Base-by-base conservation (phyloP, 2,113 vertebrate species). In the Microcebus ravelobensis region DNA sequence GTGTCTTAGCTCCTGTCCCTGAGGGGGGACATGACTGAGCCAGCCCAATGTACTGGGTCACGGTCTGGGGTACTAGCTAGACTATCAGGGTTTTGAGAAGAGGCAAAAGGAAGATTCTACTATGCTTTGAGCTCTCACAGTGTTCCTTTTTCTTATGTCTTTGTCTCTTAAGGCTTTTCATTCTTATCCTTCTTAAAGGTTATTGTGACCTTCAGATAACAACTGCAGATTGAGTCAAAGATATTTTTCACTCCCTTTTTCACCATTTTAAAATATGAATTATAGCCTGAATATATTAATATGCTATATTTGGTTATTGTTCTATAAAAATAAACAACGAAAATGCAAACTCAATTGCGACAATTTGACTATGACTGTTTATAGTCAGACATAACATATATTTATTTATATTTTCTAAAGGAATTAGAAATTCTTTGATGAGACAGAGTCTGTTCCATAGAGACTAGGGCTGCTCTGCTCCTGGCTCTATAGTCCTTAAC, bases 301-400 rank as follows among this genome's bases (percentile, higher is more conserved):
- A 61, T 36, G 86, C 23, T 92, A 21, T 48, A 7, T 61, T 27
- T 45, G 63, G 52, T 61, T 63, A 79, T 55, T 92, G 31, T 91
- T 95, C 34, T 61, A 57, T 88, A 85, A 77, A 93, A 88, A 76
- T 52, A 94, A 96, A 61, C 67, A 94, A 71, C 89, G 73, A 92
- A 90, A 45, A 2, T 11, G 11, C 61, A 45, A 70, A 57, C 42
- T 74, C 18, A 74, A 11, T 63, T 8, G 34, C 85, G 77, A 59
- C 39, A 11, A 48, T 67, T n/a, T 79, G 50, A 34, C 39, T 45
- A 11, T 61, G 50, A 11, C 50, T 68, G 8, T 42, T 61, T 36
- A 52, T 31, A 87, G 82, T 18, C 57, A 74, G 87, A 59, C 6
- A 31, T 14, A 86, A 31, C 27, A 15, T 1, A 1, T 20, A 8